phyloP scores from a whole-genome alignment of 2,113 vertebrate species.

The Chionodraco myersi region DNA sequence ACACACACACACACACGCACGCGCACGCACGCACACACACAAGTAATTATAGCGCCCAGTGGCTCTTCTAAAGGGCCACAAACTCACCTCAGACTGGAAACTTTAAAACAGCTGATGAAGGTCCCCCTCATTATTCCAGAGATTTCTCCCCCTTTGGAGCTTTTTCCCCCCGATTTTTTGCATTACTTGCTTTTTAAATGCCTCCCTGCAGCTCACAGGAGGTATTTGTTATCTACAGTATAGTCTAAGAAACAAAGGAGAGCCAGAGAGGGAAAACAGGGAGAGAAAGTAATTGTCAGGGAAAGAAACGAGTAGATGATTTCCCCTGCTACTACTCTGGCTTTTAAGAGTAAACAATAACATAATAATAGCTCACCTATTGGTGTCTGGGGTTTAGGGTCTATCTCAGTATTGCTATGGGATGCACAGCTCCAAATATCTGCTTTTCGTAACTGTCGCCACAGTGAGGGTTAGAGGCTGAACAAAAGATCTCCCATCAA shows the following conservation, averaged over 20 bases:
- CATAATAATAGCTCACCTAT: constrained; percentile 78
- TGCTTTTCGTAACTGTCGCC: constrained; percentile 51
- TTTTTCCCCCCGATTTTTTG: constrained; percentile 62
- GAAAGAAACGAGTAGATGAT: constrained; percentile 68
- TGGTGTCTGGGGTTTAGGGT: constrained; percentile 48
- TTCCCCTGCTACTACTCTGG: constrained; percentile 72
- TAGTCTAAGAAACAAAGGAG: constrained; percentile 56
- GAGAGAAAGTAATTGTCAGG: constrained; percentile 46
- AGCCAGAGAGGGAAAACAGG: constrained; percentile 46
- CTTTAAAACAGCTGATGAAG: constrained; percentile 51
- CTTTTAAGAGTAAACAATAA: constrained; percentile 73
- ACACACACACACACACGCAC: constrained; percentile 4
- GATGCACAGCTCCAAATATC: constrained; percentile 31
- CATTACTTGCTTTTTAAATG: constrained; percentile 53
- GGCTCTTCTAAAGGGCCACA: constrained; percentile 42
- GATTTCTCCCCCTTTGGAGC: constrained; percentile 35
- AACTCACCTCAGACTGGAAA: constrained; percentile 48
- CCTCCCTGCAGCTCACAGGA: constrained; percentile 41
- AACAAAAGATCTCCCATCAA: constrained; percentile 27
- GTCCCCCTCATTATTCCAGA: constrained; percentile 23
- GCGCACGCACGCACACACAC: constrained; percentile 18
- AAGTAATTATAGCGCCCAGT: constrained; percentile 50
- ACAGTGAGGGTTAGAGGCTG: constrained; percentile 11
- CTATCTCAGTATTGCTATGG: constrained; percentile 45
- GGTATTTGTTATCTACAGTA: constrained; percentile 52